Base-by-base conservation (phyloP, 1,140 invertebrate genomes). In the Galleria mellonella region DNA sequence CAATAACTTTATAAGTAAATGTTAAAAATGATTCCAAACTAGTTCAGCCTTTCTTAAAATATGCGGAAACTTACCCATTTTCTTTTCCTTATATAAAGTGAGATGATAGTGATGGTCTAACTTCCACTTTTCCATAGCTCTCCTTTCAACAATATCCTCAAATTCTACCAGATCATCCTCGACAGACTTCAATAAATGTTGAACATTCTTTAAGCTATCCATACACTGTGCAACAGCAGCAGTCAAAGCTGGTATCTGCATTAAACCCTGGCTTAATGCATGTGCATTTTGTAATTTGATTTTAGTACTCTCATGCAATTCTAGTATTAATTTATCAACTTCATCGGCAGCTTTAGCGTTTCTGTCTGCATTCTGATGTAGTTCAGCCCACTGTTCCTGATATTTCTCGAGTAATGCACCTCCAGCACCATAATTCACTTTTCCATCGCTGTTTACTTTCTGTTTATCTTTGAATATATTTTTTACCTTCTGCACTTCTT, bases 401-500 rank as follows among this genome's bases (percentile, higher is more conserved):
- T 82, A 85, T 62, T 82, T 73, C 29, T 79, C 75, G 17, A 85
- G 45, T 27, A 85, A 58, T 9, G 58, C 66, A 23, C 64, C 67
- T 4, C 82, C 82, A 63, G 79, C 75, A 13, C 72, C 66, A 36
- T 78, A 85, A 43, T 83, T 82, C 9, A 85, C 76, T 69, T 72
- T 75, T 32, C 64, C 74, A 58, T 84, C 76, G 13, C 36, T 63
- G 2, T 47, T 23, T 8, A 68, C 48, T 61, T 70, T 76, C 38
- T 76, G 75, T 59, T 74, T 83, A 29, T 85, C 78, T 55, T 73
- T 82, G 51, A 85, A 85, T 51, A 83, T 76, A 44, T 76, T 79
- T 32, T 62, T 83, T 0, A 82, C 75, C 46, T 74, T 82, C 46
- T 83, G 75, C 7, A 83, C 82, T 68, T 85, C 82, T 60, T 83